Base-by-base conservation (phyloP, 2,113 vertebrate genomes). In the Semnopithecus entellus region DNA sequence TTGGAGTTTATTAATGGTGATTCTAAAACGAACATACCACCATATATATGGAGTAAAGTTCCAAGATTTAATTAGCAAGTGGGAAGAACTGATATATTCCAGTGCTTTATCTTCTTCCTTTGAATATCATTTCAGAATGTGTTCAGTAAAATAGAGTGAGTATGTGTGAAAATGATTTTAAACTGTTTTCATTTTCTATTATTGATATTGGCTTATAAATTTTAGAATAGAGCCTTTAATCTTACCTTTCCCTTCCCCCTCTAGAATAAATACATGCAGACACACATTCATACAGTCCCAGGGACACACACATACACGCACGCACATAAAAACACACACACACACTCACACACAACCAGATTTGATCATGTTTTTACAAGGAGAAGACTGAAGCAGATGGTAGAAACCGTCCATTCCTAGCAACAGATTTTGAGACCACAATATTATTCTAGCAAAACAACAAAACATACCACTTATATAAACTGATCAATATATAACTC, bases 371-470 rank as follows among this genome's bases (percentile, higher is more conserved):
- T 95, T 96, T 97, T 97, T 92, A 95, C 83, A 93, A 17, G 23
- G 88, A 93, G 86, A 90, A 98, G 82, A 94, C 38, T 93, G 96
- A 94, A 96, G 61, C 95, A 98, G 96, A 98, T 97, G 96, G 97
- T 88, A 93, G 86, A 87, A 95, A 96, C 89, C 89, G 59, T 97
- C 86, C 97, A 94, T 96, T 97, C 89, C 72, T 93, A 97, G 86
- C 83, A 97, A 76, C 88, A 96, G 94, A 97, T 82, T 98, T 95
- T 64, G 38, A 94, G 45, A 94, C 86, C 50, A 97, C 90, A 98
- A 97, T 95, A 97, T 97, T 96, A 93, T 97, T 93, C 91, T 84
- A 93, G 61, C 72, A 96, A 97, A 95, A 97, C 68, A 98, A 93
- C 82, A 95, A 87, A 97, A 97, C 93, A 96, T 70, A 93, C 22